phyloP scores from a whole-genome alignment of 2,797 vertebrate species.

The Limnodromus scolopaceus region DNA sequence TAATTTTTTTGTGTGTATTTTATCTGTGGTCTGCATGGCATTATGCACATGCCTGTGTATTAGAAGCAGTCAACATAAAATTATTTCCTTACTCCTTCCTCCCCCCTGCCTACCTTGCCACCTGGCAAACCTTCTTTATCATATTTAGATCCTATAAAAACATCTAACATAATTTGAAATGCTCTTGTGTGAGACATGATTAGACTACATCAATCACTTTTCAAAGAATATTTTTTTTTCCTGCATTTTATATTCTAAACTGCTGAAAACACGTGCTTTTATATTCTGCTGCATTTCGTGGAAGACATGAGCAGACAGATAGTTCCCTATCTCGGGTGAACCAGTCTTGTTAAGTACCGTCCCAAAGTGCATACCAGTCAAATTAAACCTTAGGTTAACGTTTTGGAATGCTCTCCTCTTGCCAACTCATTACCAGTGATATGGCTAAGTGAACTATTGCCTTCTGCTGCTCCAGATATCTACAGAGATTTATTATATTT shows the following conservation, averaged over 20 bases:
- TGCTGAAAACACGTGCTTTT: neutral
- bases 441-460: constrained; percentile 35
- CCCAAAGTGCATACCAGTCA: neutral
- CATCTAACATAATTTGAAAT: constrained; percentile 27
- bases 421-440: constrained; percentile 48
- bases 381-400: constrained; percentile 23
- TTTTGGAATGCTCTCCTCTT: constrained; percentile 31
- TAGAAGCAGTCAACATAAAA: neutral
- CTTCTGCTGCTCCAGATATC: constrained; percentile 40
- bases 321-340: neutral
- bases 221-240: neutral
- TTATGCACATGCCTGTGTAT: neutral
- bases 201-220: constrained; percentile 19
- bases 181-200: constrained; percentile 18
- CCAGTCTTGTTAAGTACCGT: neutral
- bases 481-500: constrained; percentile 18
- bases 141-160: constrained; percentile 21
- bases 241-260: constrained; percentile 15
- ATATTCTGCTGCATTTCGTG: neutral
- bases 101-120: neutral
- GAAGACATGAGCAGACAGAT: constrained; percentile 4
- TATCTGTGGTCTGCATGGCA: neutral
- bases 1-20: neutral
- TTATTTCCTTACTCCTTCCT: neutral
- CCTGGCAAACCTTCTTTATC: constrained; percentile 7